Percentiles rank a stretch among this genome's conserved stretches.
Conservation (phyloP, 2,797 vertebrate genomes). For the Peromyscus eremicus region DNA sequence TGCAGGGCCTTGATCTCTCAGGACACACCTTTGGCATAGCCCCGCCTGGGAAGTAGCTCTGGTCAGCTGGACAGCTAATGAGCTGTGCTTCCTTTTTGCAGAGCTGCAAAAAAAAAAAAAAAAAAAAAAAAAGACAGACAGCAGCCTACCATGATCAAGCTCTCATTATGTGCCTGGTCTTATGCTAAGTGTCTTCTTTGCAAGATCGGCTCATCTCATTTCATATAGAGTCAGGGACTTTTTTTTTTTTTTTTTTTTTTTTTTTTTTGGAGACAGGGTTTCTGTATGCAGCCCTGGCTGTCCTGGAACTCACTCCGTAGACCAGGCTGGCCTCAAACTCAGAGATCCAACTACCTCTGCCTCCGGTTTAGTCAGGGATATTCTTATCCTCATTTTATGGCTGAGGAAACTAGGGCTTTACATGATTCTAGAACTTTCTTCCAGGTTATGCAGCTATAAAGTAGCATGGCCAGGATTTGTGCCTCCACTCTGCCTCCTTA, state of each 20-base stretch:
- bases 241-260: neutral
- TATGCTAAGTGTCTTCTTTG: neutral
- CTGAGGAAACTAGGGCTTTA: neutral
- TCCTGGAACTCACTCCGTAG: neutral
- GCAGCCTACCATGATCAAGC: neutral
- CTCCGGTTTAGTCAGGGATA: neutral
- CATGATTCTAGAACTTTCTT: conserved; percentile 42
- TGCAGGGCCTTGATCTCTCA: neutral
- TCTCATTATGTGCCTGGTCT: neutral
- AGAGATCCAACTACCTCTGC: neutral
- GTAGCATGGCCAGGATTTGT: conserved; percentile 11
- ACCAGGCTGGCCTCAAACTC: neutral
- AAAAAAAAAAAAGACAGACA: neutral
- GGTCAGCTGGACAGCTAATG: conserved; percentile 57
- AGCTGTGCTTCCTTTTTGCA: conserved; percentile 67
- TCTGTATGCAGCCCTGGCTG: neutral
- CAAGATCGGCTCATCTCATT: neutral
- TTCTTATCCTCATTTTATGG: neutral
- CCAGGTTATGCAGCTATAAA: neutral
- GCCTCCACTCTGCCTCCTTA: neutral
- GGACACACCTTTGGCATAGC: conserved; percentile 67
- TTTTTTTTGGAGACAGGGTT: neutral
- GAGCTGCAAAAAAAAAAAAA: neutral
- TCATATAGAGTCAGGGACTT: neutral
- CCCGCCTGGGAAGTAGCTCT: conserved; percentile 43